Conservation (phyloP, 2,888 invertebrate species). For the Mechanitis messenoides region DNA sequence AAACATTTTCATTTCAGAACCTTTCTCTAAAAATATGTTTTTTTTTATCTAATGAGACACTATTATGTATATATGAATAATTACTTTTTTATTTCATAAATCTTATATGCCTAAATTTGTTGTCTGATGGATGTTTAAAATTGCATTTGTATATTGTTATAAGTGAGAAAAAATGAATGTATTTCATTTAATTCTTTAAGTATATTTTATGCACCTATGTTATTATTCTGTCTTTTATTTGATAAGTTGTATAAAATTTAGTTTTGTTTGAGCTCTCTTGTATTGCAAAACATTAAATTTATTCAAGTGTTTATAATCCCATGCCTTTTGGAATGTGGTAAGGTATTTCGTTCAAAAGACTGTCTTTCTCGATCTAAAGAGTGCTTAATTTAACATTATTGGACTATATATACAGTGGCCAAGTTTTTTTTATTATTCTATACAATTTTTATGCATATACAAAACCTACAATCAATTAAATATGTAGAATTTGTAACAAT, state of each 20-base stretch:
- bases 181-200: slow-evolving; percentile 60
- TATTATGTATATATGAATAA: slow-evolving; percentile 56
- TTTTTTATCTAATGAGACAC: slow-evolving; percentile 25
- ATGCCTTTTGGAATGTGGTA: slow-evolving; percentile 36
- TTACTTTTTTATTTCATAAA: slow-evolving; percentile 40
- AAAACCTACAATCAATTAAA: slow-evolving; percentile 53
- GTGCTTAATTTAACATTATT: slow-evolving; percentile 21
- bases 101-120: slow-evolving; percentile 39
- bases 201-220: slow-evolving; percentile 46
- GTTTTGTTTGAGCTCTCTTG: slow-evolving; percentile 55
- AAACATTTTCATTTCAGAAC: slow-evolving; percentile 14
- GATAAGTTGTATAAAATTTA: slow-evolving; percentile 70
- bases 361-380: slow-evolving; percentile 9
- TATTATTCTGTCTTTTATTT: slow-evolving; percentile 50
- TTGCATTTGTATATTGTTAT: slow-evolving; percentile 66
- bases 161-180: slow-evolving; percentile 53
- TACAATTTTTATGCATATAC: slow-evolving; percentile 73
- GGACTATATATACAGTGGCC: slow-evolving; percentile 51
- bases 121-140: slow-evolving; percentile 48
- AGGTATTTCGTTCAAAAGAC: slow-evolving; percentile 18
- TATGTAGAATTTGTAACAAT: slow-evolving; percentile 61
- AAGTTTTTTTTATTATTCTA: slow-evolving; percentile 66
- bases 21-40: slow-evolving; percentile 33
- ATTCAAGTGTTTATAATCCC: slow-evolving; percentile 35
- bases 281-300: slow-evolving; percentile 49